A percentile compares a stretch with the other conserved stretches of the same genome.
phyloP scores from a whole-genome alignment of 2,113 vertebrate species.

The Ochotona princeps region DNA sequence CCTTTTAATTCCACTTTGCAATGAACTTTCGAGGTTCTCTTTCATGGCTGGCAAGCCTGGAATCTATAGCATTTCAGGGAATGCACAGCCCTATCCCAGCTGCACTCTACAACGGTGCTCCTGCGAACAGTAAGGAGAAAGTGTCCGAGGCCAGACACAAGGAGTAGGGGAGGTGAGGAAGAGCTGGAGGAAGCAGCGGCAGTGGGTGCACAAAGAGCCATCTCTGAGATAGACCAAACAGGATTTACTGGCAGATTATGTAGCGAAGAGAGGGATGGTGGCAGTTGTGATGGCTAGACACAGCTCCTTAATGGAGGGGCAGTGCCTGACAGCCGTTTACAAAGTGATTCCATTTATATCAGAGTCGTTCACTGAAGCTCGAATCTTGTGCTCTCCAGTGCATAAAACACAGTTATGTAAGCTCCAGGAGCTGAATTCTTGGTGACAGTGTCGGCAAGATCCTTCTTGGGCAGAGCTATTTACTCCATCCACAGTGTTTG shows the following conservation, averaged over 20 bases:
- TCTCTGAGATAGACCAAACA: slow-evolving; percentile 5
- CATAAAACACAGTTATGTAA: slow-evolving; percentile 46
- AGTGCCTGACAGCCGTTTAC: slow-evolving; percentile 55
- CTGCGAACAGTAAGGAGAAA: neutral
- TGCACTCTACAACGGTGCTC: neutral
- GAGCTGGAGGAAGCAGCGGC: accelerated
- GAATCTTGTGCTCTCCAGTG: neutral
- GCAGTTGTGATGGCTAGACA: neutral
- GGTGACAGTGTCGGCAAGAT: slow-evolving; percentile 74
- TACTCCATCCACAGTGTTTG: slow-evolving; percentile 73
- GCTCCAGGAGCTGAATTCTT: slow-evolving; percentile 72
- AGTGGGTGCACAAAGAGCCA: neutral
- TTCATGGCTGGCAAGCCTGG: neutral
- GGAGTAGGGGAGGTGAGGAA: neutral
- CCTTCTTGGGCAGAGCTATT: slow-evolving; percentile 73
- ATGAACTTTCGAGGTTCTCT: too few relatives aligned
- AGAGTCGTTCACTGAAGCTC: neutral
- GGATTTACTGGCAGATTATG: slow-evolving; percentile 1
- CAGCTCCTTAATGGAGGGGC: slow-evolving; percentile 57
- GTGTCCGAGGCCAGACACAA: too few relatives aligned
- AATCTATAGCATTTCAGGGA: neutral
- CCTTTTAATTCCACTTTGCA: too few relatives aligned
- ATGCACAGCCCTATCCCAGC: accelerated
- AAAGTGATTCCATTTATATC: slow-evolving; percentile 53
- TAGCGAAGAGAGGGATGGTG: neutral